Evolutionary conservation across 2,888 invertebrate genomes (phyloP), one percentile per base, ranked within the genome.

Genomic region (Boloria euphrosyne): DNA sequence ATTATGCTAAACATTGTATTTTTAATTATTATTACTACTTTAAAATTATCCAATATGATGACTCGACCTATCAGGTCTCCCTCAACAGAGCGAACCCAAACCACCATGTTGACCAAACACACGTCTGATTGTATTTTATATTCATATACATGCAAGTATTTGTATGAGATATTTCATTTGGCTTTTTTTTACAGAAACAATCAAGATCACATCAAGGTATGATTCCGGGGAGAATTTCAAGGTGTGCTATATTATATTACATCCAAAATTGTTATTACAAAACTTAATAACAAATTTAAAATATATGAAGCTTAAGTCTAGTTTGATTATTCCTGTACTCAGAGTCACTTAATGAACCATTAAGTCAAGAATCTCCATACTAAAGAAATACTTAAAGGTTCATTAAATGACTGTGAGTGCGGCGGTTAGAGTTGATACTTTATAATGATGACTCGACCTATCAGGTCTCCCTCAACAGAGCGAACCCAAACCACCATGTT

Each of bases 381-480:
- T n/a, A n/a, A n/a, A n/a, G n/a, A n/a, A n/a, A n/a, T n/a, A n/a
- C n/a, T n/a, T n/a, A n/a, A n/a, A n/a, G n/a, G n/a, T n/a, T n/a
- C n/a, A n/a, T n/a, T n/a, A n/a, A n/a, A n/a, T n/a, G n/a, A n/a
- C n/a, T n/a, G n/a, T n/a, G n/a, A n/a, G n/a, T n/a, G n/a, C n/a
- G n/a, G n/a, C n/a, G n/a, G n/a, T 31, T 50, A 22, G 22, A 22
- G 22, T 22, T 3, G 22, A 22, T 22, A 38, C 47, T 18, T 38
- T 31, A 53, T 75, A 72, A 86, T 89, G 89, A 89, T 88, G 86
- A 87, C 73, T 65, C 27, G 84, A 87, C 88, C 87, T 80, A 18
- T 89, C 89, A 89, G 89, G 89, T 89, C 89, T 89, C 89, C 89
- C 89, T 89, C 89, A 79, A 74, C 89, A 89, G 89, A 89, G 89